Conservation (phyloP, 2,888 invertebrate species). For the Drosophila nigricruria region DNA sequence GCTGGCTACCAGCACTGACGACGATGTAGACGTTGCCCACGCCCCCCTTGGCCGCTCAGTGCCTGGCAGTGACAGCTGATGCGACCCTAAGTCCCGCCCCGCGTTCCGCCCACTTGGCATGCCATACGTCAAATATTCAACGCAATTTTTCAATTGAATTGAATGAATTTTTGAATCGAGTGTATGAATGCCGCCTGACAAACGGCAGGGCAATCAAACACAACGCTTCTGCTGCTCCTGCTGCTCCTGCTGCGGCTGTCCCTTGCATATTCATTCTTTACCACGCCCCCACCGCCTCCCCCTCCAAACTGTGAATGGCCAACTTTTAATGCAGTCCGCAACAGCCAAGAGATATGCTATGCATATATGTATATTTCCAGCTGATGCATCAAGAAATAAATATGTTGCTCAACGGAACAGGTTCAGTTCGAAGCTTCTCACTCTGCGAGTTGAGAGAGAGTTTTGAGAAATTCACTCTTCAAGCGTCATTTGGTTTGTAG, state of each 20-base stretch:
- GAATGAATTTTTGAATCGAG: slow-evolving; percentile 73
- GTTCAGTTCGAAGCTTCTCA: background rate
- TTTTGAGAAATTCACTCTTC: background rate
- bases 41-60: background rate
- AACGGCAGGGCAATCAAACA: slow-evolving; percentile 56
- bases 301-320: background rate
- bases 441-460: background rate
- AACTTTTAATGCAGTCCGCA: background rate
- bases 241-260: background rate
- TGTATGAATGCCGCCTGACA: slow-evolving; percentile 61
- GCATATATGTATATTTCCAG: background rate
- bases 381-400: background rate
- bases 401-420: background rate
- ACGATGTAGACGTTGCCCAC: slow-evolving; percentile 13
- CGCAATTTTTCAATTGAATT: slow-evolving; percentile 77
- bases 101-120: slow-evolving; percentile 8
- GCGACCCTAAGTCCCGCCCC: slow-evolving; percentile 22
- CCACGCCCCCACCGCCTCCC: background rate
- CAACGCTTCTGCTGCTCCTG: slow-evolving; percentile 9
- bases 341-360: background rate
- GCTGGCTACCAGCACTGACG: slow-evolving; percentile 50
- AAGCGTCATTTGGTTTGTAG: background rate
- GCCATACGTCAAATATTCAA: slow-evolving; percentile 71
- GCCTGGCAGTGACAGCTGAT: slow-evolving; percentile 68
- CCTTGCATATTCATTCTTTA: background rate